Evolutionary conservation across 2,888 invertebrate genomes (phyloP).

Genomic region (Tachina grossa): DNA sequence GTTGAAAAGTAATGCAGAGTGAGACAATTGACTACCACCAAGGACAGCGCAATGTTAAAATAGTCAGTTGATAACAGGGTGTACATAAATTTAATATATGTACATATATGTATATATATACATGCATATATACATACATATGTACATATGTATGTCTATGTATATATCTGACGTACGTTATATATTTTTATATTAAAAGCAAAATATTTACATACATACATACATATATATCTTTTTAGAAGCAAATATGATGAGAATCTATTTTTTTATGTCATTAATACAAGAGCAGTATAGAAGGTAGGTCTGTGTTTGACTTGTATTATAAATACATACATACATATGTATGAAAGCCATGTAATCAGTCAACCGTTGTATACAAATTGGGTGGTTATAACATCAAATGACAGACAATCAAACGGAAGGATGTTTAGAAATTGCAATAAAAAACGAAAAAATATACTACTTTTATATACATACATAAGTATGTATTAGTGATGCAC

Average conservation of each 20-base stretch:
- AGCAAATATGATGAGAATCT: too few species aligned
- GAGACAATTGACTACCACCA: too few species aligned
- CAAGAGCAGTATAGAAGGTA: too few species aligned
- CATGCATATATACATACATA: too few species aligned
- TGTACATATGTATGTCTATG: not conserved
- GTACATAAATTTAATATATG: too few species aligned
- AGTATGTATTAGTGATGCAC: not conserved
- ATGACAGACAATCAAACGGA: conserved; percentile 4
- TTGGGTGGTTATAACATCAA: conserved; percentile 20
- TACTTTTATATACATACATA: not conserved
- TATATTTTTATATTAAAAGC: not conserved
- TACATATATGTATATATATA: not conserved
- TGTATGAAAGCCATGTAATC: not conserved
- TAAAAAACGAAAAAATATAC: not conserved
- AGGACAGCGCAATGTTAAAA: too few species aligned
- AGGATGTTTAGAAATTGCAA: conserved; percentile 6
- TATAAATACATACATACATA: too few species aligned
- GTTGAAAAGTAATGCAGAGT: too few species aligned
- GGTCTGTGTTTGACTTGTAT: too few species aligned
- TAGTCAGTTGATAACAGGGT: too few species aligned
- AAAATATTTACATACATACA: not conserved
- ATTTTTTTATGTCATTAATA: too few species aligned
- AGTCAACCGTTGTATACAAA: conserved; percentile 42
- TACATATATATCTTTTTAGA: not conserved
- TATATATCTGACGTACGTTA: too few species aligned